Conservation (phyloP, 2,888 invertebrate genomes). For the Pristionchus maxplancki region DNA sequence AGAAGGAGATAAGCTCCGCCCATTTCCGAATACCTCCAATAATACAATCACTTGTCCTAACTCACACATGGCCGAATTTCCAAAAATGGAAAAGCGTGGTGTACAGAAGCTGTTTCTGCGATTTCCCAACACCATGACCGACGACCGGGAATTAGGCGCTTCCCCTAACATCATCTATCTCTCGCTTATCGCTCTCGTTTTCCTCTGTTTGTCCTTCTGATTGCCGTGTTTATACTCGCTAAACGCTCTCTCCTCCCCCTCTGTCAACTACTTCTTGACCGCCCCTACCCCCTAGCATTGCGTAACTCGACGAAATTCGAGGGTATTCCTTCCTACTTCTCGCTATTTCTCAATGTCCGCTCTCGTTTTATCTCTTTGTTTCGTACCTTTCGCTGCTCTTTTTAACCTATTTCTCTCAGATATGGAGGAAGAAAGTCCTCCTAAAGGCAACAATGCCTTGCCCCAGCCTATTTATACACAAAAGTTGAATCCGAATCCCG, state of each 20-base stretch:
- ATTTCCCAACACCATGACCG: slow-evolving; percentile 23
- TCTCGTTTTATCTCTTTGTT: slow-evolving; percentile 2
- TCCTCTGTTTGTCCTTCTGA: slow-evolving; percentile 36
- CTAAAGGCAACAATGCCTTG: not conserved
- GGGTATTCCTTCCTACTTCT: slow-evolving; percentile 22
- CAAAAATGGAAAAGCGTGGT: not conserved
- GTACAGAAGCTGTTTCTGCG: not conserved
- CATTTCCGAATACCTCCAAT: not conserved
- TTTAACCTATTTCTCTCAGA: slow-evolving; percentile 5
- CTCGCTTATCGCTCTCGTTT: slow-evolving; percentile 35
- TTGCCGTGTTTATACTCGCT: slow-evolving; percentile 44
- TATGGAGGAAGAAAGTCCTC: slow-evolving; percentile 40
- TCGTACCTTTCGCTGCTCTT: not conserved
- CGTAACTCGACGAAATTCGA: slow-evolving; percentile 22
- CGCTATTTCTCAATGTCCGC: not conserved
- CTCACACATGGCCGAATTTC: not conserved
- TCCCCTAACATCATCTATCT: not conserved
- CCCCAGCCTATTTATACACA: not conserved
- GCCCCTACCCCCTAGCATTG: slow-evolving; percentile 32
- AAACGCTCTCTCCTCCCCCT: not conserved
- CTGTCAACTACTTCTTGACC: slow-evolving; percentile 21
- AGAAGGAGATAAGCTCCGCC: not conserved
- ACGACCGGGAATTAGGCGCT: not conserved
- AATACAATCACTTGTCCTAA: slow-evolving; percentile 10
- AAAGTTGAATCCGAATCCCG: slow-evolving; percentile 47